Percentiles rank a stretch among this genome's conserved stretches.
Evolutionary conservation across 2,113 vertebrate genomes (phyloP).

Genomic region (Tachycineta bicolor): DNA sequence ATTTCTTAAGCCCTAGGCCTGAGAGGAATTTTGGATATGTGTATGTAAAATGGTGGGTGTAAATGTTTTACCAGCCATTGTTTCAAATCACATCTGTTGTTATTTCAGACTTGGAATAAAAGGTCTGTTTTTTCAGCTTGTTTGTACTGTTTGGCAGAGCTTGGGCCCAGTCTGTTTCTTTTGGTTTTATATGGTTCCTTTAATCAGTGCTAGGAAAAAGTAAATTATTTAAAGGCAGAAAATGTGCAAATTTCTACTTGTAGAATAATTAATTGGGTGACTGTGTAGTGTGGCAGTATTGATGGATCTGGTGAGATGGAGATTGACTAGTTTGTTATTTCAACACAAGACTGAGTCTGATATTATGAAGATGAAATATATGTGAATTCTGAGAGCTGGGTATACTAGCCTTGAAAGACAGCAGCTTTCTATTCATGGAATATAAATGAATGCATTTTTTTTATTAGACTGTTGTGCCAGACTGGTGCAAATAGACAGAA

Average conservation of each 20-base stretch:
- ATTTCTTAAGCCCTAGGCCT: background rate
- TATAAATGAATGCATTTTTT: too few species aligned
- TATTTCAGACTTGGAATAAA: background rate
- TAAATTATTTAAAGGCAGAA: background rate
- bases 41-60: background rate
- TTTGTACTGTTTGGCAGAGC: background rate
- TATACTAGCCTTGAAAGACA: background rate
- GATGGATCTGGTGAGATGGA: background rate
- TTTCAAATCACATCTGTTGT: background rate
- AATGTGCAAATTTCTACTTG: background rate
- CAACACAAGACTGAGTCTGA: background rate
- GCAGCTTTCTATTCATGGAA: background rate
- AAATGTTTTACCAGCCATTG: conserved; percentile 1
- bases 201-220: background rate
- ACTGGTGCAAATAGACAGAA: background rate
- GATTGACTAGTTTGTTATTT: background rate
- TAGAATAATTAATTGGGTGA: background rate
- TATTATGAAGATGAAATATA: background rate
- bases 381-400: background rate
- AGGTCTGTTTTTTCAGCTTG: background rate
- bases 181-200: background rate
- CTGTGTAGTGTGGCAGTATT: background rate
- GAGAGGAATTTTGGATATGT: background rate
- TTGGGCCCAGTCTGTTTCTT: background rate
- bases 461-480: background rate